Percentiles rank a stretch among this genome's conserved stretches.
Evolutionary conservation across 2,113 vertebrate species (phyloP).

Genomic region (Butastur rufipennis): DNA sequence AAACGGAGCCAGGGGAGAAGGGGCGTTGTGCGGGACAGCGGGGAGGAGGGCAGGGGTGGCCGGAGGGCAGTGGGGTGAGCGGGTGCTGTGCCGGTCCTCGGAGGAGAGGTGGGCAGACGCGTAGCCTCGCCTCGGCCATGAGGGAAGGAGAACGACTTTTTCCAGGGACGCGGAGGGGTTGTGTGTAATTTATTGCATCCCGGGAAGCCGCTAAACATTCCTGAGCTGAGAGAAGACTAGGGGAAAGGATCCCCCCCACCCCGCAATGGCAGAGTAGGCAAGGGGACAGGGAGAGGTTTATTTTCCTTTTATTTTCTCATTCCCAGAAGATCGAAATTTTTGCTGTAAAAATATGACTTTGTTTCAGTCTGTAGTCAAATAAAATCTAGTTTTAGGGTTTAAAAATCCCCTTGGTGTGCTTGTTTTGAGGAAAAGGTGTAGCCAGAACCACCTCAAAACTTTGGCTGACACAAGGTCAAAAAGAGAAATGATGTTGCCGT

Average conservation of each 20-base stretch:
- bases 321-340: neutral
- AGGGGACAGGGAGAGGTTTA: neutral
- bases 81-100: fast-evolving
- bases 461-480: neutral
- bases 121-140: neutral
- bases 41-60: fast-evolving
- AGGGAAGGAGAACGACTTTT: neutral
- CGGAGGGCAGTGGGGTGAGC: neutral
- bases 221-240: neutral
- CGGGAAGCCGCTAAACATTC: neutral
- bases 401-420: neutral
- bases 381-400: neutral
- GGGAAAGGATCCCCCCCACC: neutral
- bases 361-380: neutral
- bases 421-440: neutral
- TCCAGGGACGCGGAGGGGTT: neutral
- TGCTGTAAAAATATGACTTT: neutral
- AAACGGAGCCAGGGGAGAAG: neutral
- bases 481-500: neutral
- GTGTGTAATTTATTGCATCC: neutral
- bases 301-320: neutral
- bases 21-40: neutral
- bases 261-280: neutral
- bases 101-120: neutral
- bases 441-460: neutral